Evolutionary conservation across 2,113 vertebrate species (phyloP), one percentile per base, ranked within the genome.

Genomic region (Eptatretus burgeri): DNA sequence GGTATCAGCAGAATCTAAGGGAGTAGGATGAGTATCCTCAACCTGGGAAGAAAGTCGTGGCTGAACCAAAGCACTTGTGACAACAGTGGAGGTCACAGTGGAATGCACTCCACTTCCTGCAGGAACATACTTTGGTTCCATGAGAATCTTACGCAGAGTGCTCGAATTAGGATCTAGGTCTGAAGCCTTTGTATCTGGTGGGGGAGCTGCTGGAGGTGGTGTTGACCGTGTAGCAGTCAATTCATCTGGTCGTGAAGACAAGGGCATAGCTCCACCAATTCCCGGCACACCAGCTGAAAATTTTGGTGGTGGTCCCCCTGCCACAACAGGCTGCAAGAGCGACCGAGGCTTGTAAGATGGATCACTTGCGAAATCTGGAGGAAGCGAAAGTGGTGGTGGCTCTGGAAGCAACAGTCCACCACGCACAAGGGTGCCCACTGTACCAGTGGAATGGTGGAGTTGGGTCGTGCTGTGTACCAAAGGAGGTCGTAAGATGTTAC

Each of bases 61-160:
- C 27, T 41, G 27, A 41, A 41, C 27, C 7, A 41, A 41, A 41
- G 27, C 27, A 41, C 27, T 41, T 7, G 27, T 41, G 27, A 41
- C 27, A 41, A 41, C 27, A 41, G 27, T 41, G 27, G 27, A 41
- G 27, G 27, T 41, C 27, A 41, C 27, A 41, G 27, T 41, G 27
- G 27, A 41, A 41, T 41, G 27, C 27, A 41, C 27, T 41, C 27
- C 27, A 41, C 27, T 41, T 41, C 27, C 73, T 0, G 86, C 78
- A 0, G 86, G 83, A 1, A 87, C 82, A 0, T 98, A 98, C 63
- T 98, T 98, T 18, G 91, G 91, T 70, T 98, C 91, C 89, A 93
- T 95, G 62, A 98, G 77, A 64, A 98, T 98, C 73, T 91, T 98
- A 66, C 91, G 77, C 73, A 98, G 72, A 0, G 91, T 94, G 71